phyloP scores from a whole-genome alignment of 1,140 invertebrate species.

The Aphelinus atriplicis region DNA sequence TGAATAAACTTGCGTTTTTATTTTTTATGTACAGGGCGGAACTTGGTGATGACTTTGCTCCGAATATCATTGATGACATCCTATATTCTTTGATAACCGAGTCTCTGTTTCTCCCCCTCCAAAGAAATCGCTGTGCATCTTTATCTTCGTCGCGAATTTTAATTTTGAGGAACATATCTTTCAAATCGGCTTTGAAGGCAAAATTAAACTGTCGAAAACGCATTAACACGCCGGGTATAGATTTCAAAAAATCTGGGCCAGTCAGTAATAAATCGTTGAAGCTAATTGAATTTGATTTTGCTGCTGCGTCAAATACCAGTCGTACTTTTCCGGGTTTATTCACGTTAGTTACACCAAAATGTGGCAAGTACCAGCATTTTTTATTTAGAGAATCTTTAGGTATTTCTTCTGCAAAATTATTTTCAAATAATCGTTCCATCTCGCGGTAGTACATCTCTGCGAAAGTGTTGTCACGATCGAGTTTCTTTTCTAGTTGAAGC shows the following conservation, averaged over 20 bases:
- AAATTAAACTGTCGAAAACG: background rate
- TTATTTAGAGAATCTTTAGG: too few species aligned
- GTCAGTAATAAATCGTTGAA: background rate
- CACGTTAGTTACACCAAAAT: background rate
- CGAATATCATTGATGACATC: background rate
- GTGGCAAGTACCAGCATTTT: slow-evolving; percentile 15
- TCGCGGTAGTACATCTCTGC: background rate
- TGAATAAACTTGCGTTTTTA: slow-evolving; percentile 5
- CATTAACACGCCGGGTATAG: background rate
- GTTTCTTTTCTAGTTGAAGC: background rate
- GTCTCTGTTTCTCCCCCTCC: background rate
- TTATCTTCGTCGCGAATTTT: background rate
- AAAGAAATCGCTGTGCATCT: background rate
- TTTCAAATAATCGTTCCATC: background rate
- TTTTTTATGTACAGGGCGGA: slow-evolving; percentile 11
- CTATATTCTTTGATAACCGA: background rate
- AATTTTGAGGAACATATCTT: background rate
- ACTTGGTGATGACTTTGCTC: background rate
- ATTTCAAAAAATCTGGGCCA: background rate
- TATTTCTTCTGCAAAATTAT: background rate
- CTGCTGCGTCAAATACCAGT: background rate
- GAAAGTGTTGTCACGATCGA: background rate
- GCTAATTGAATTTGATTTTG: background rate
- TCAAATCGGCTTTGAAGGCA: background rate
- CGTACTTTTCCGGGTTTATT: slow-evolving; percentile 12